Base-by-base conservation (phyloP, 2,888 invertebrate species). In the Phasia obesa region DNA sequence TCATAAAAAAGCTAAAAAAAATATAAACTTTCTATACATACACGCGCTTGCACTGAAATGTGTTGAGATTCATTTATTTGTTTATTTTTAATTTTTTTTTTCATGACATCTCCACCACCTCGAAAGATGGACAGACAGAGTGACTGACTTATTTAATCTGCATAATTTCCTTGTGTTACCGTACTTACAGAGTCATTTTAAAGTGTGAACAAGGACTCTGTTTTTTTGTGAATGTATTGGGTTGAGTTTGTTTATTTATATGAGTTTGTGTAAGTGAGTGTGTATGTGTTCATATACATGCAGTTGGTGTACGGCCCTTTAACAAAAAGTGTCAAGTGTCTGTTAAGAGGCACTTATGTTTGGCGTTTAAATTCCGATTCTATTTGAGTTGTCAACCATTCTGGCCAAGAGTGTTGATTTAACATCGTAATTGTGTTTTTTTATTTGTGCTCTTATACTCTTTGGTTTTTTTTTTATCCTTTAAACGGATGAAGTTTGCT, bases 91-190 rank as follows among this genome's bases (percentile, higher is more conserved):
- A 13, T 62, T 35, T 31, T 53, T 21, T n/a, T 74, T 23, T 44
- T 19, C 60, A 65, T 64, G 55, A 70, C 62, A 77, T 77, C 62
- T 77, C 35, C 47, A 62, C 35, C 62, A 64, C 44, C 76, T 62
- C 25, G 17, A 7, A 51, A 31, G 31, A 49, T 70, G 62, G 60
- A 62, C 69, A 49, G 69, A 77, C 70, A 69, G 7, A 35, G 31
- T 21, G n/a, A 84, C 19, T 73, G 86, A 86, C 86, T 85, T 86
- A 86, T 87, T 87, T 87, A 88, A 88, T 88, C 87, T 88, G 86
- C 87, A 88, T 88, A 87, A 87, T 87, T 86, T 88, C 81, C 76
- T 77, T 73, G 67, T 71, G 65, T 64, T 62, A 55, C 59, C 67
- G 47, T 73, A 57, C 65, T 31, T 57, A 49, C 49, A 65, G 49